Evolutionary conservation across 2,797 vertebrate species (phyloP).

Genomic region (Sardinella longiceps): DNA sequence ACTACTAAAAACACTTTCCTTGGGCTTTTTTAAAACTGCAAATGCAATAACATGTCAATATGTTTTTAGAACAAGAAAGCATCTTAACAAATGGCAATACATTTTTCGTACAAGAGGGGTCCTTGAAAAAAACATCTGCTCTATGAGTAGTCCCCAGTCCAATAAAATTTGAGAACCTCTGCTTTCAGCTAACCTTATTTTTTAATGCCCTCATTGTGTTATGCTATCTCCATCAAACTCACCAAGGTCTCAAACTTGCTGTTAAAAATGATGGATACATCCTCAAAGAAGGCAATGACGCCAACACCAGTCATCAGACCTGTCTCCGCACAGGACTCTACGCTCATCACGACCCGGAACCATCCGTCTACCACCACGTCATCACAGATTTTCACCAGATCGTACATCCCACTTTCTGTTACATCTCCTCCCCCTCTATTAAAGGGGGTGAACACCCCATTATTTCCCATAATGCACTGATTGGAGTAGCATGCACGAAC

Average conservation of each 20-base stretch:
- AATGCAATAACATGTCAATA: too few species aligned
- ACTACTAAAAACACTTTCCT: too few species aligned
- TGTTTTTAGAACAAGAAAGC: too few species aligned
- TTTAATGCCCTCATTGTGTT: background rate
- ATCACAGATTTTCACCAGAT: background rate
- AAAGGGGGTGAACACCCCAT: background rate
- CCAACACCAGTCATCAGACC: background rate
- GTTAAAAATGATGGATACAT: background rate
- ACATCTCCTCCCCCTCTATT: background rate
- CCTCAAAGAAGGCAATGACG: background rate
- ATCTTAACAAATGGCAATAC: too few species aligned
- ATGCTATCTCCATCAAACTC: background rate
- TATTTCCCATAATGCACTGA: background rate
- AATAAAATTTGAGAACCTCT: too few species aligned
- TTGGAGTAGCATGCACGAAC: background rate
- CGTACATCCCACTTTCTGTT: background rate
- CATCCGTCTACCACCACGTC: background rate
- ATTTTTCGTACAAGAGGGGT: too few species aligned
- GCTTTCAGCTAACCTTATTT: too few species aligned
- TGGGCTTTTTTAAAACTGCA: too few species aligned
- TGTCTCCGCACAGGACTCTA: background rate
- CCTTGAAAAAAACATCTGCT: too few species aligned
- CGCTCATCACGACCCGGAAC: background rate
- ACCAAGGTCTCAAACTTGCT: background rate
- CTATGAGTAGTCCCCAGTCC: too few species aligned